Conservation (phyloP, 2,888 invertebrate genomes). For the Orgyia antiqua region DNA sequence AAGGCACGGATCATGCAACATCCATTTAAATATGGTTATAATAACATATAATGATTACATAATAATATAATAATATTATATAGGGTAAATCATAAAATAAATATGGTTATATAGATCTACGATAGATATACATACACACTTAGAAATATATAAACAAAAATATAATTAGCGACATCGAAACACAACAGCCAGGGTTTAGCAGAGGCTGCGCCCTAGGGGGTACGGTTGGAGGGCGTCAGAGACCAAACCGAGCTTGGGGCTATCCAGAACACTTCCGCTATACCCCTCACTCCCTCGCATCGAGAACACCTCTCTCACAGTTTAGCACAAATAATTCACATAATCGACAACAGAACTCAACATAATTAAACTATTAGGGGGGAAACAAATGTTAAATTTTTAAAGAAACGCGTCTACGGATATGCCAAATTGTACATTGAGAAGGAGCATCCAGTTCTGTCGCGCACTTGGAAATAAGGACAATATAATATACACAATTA, state of each 20-base stretch:
- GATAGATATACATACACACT: slow-evolving; percentile 68
- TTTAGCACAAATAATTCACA: slow-evolving; percentile 72
- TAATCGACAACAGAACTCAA: slow-evolving; percentile 69
- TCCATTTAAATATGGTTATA: slow-evolving; percentile 67
- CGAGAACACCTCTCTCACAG: slow-evolving; percentile 79
- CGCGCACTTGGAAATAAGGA: slow-evolving; percentile 52
- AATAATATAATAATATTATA: slow-evolving; percentile 37
- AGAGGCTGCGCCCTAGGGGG: slow-evolving; percentile 74
- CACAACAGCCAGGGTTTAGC: slow-evolving; percentile 77
- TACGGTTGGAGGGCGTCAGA: slow-evolving; percentile 59
- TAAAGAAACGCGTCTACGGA: slow-evolving; percentile 52
- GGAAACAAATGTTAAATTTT: slow-evolving; percentile 49
- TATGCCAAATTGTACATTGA: slow-evolving; percentile 46
- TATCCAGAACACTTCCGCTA: slow-evolving; percentile 74
- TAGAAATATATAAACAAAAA: slow-evolving; percentile 54
- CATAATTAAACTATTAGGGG: slow-evolving; percentile 61
- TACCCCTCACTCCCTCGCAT: slow-evolving; percentile 78
- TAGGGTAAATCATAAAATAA: slow-evolving; percentile 40
- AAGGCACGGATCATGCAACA: slow-evolving; percentile 78
- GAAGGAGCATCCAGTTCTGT: slow-evolving; percentile 37
- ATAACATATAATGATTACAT: slow-evolving; percentile 43
- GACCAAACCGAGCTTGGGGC: slow-evolving; percentile 71
- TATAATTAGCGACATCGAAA: slow-evolving; percentile 72
- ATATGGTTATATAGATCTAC: slow-evolving; percentile 56
- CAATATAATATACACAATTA: slow-evolving; percentile 36